Evolutionary conservation across 2,797 vertebrate genomes (phyloP).

Genomic region (Hirundo rustica): DNA sequence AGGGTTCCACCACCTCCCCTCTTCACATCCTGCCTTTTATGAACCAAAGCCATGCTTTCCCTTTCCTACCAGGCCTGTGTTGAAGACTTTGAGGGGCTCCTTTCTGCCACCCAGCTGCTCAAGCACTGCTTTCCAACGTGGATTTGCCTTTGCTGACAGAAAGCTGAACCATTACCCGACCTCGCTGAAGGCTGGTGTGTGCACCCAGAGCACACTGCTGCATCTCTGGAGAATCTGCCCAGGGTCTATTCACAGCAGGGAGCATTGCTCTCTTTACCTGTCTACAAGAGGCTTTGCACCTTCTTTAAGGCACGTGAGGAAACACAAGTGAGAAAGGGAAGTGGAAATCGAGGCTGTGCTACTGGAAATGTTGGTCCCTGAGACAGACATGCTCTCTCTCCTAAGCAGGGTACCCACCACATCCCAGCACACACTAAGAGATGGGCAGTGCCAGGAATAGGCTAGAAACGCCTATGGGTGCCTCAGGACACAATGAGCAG

Average conservation of each 20-base stretch:
- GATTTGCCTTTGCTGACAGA: neutral
- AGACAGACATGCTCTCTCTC: neutral
- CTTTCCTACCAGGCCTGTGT: neutral
- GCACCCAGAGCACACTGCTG: neutral
- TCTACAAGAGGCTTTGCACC: neutral
- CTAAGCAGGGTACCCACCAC: neutral
- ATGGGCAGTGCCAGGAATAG: neutral
- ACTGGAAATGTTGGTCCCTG: neutral
- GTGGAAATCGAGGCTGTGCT: neutral
- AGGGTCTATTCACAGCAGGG: neutral
- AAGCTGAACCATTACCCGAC: neutral
- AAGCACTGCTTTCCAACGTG: neutral
- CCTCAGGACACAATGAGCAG: neutral
- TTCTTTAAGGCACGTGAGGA: neutral
- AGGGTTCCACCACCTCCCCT: neutral
- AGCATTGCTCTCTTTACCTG: neutral
- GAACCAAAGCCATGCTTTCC: neutral
- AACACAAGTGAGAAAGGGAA: neutral
- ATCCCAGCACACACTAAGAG: neutral
- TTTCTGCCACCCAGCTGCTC: neutral
- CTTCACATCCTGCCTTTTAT: neutral
- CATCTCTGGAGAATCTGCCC: neutral
- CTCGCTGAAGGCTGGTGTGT: neutral
- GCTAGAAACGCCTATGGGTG: rapidly evolving
- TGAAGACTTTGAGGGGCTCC: neutral